Evolutionary conservation across 2,113 vertebrate species (phyloP).

Genomic region (Siniperca chuatsi): DNA sequence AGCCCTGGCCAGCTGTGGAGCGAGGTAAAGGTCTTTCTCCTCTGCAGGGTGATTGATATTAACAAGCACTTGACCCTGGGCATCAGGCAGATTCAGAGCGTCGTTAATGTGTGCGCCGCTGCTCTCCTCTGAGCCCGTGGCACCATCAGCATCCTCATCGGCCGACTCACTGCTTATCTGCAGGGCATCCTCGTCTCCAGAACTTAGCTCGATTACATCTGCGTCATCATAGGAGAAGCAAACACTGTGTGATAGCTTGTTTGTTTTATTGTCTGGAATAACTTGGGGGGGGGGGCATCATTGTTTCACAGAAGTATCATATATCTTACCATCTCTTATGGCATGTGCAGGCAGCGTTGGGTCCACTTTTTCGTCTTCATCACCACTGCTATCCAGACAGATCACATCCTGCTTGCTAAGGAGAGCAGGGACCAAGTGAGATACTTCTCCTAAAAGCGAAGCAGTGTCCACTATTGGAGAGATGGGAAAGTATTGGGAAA

Average conservation of each 20-base stretch:
- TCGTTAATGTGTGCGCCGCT: slow-evolving; percentile 97
- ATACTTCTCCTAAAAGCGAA: slow-evolving; percentile 88
- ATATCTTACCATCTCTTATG: slow-evolving; percentile 88
- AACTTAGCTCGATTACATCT: slow-evolving; percentile 99
- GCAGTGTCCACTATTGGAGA: slow-evolving; percentile 84
- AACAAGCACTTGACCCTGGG: slow-evolving; percentile 93
- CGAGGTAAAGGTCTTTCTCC: slow-evolving; percentile 94
- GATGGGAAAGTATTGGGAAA: slow-evolving; percentile 1
- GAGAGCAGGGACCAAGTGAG: slow-evolving; percentile 86
- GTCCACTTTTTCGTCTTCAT: slow-evolving; percentile 78
- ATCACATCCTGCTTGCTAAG: slow-evolving; percentile 93
- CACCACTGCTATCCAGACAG: slow-evolving; percentile 94
- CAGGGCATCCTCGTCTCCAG: slow-evolving; percentile 93
- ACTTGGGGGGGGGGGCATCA: not conserved
- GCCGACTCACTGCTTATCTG: slow-evolving; percentile 95
- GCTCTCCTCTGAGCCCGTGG: slow-evolving; percentile 88
- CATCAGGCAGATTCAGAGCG: slow-evolving; percentile 91
- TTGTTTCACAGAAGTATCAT: not conserved
- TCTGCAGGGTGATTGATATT: slow-evolving; percentile 98
- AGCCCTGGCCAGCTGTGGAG: slow-evolving; percentile 93
- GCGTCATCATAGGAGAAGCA: slow-evolving; percentile 16
- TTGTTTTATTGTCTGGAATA: not conserved
- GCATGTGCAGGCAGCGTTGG: slow-evolving; percentile 79
- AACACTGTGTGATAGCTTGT: slow-evolving; percentile 14
- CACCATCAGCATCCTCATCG: slow-evolving; percentile 88